These are phyloP conservation scores for Allolobophora icterica DNA, from an alignment of 2,888 invertebrate species.

Conservation along the genomic window DNA sequence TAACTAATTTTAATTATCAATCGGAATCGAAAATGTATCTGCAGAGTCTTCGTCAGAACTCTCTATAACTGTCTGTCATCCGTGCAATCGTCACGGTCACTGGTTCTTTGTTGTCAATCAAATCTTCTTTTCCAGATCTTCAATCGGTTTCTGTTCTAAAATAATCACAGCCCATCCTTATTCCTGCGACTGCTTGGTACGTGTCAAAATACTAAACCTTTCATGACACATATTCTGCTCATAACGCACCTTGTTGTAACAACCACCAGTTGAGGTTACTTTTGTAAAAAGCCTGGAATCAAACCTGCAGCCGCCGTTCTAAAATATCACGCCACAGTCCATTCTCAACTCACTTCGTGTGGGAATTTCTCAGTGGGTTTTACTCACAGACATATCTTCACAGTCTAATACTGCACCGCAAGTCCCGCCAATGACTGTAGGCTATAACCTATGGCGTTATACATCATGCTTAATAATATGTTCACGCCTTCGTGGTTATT, in stretches of 20 bases:
- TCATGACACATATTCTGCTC: neutral
- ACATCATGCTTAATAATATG: too few relatives aligned
- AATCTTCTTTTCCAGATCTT: too few relatives aligned
- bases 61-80: neutral
- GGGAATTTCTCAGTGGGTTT: neutral
- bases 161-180: neutral
- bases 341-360: neutral
- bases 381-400: neutral
- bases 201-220: neutral
- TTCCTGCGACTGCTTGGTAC: too few relatives aligned
- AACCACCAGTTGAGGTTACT: neutral
- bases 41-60: neutral
- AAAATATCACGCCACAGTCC: neutral
- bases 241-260: neutral
- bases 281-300: neutral
- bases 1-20: too few relatives aligned
- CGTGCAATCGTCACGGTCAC: neutral
- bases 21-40: neutral
- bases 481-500: neutral
- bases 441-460: too few relatives aligned
- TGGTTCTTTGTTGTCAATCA: neutral
- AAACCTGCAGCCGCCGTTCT: neutral
- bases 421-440: too few relatives aligned
- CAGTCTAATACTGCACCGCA: too few relatives aligned
- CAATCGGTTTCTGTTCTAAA: neutral